A percentile compares a stretch with the other conserved stretches of the same genome.
Evolutionary conservation across 2,797 vertebrate genomes (phyloP).

Genomic region (Lepilemur septentrionalis): DNA sequence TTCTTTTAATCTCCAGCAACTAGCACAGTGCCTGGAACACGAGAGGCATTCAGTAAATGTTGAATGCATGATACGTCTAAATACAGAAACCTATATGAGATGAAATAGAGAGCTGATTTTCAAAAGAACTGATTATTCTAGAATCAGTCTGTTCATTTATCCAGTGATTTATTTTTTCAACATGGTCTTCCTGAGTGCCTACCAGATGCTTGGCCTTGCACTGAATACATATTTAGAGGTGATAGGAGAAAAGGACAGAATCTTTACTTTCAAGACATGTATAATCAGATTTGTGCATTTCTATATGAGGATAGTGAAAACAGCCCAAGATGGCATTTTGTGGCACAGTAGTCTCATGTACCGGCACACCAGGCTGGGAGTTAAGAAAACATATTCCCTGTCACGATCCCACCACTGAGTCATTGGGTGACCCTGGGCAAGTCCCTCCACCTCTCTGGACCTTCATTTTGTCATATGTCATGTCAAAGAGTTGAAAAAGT

Average conservation of each 20-base stretch:
- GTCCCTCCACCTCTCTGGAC: not conserved
- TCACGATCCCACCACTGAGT: not conserved
- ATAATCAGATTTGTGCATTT: not conserved
- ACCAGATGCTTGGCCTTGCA: not conserved
- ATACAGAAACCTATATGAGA: not conserved
- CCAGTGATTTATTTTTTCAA: not conserved
- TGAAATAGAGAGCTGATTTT: not conserved
- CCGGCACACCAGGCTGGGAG: not conserved
- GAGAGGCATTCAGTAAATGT: not conserved
- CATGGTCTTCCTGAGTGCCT: not conserved
- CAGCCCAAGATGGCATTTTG: not conserved
- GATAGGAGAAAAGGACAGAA: not conserved
- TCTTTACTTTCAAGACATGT: not conserved
- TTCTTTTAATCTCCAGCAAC: not conserved
- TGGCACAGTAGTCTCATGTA: not conserved
- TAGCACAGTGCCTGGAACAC: not conserved
- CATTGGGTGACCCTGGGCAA: not conserved
- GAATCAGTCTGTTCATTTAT: not conserved
- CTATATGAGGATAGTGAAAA: not conserved
- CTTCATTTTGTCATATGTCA: not conserved
- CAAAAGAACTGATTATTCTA: not conserved
- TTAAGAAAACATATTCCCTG: not conserved
- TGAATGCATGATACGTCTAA: not conserved
- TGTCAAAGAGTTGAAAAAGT: not conserved
- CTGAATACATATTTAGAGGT: not conserved